phyloP scores from a whole-genome alignment of 1,140 invertebrate species.

The Holcopasites calliopsidis region DNA sequence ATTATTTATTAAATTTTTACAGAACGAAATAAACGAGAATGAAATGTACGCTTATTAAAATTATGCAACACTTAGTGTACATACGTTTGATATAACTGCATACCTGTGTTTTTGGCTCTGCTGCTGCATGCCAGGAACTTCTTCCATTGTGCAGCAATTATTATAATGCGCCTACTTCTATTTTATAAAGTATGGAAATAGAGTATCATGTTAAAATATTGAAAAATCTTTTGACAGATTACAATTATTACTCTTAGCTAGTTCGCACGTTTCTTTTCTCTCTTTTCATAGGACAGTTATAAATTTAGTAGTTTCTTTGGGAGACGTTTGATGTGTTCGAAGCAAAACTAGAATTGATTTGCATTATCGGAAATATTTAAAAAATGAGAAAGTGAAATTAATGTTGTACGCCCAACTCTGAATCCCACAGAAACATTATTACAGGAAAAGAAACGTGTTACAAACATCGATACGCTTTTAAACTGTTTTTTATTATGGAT shows the following conservation, averaged over 20 bases:
- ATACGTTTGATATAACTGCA: background rate
- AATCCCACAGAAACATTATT: slow-evolving; percentile 12
- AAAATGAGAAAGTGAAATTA: background rate
- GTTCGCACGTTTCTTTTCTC: background rate
- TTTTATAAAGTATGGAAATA: too few relatives aligned
- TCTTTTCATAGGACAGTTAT: background rate
- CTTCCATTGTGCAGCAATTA: background rate
- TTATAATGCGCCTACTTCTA: too few relatives aligned
- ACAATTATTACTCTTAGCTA: background rate
- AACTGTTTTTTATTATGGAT: slow-evolving; percentile 14
- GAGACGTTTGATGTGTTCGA: too few relatives aligned
- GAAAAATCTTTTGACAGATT: background rate
- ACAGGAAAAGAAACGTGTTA: background rate
- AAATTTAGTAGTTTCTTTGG: too few relatives aligned
- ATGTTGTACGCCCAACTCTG: background rate
- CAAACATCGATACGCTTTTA: background rate
- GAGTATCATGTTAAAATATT: background rate
- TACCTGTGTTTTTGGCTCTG: background rate
- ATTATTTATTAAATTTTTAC: slow-evolving; percentile 43
- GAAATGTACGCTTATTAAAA: slow-evolving; percentile 20
- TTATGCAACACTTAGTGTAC: slow-evolving; percentile 23
- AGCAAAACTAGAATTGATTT: too few relatives aligned
- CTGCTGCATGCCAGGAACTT: background rate
- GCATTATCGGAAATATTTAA: background rate
- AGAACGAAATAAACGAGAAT: slow-evolving; percentile 9